Conservation (phyloP, 2,113 vertebrate genomes). For the Lophotis ruficrista region DNA sequence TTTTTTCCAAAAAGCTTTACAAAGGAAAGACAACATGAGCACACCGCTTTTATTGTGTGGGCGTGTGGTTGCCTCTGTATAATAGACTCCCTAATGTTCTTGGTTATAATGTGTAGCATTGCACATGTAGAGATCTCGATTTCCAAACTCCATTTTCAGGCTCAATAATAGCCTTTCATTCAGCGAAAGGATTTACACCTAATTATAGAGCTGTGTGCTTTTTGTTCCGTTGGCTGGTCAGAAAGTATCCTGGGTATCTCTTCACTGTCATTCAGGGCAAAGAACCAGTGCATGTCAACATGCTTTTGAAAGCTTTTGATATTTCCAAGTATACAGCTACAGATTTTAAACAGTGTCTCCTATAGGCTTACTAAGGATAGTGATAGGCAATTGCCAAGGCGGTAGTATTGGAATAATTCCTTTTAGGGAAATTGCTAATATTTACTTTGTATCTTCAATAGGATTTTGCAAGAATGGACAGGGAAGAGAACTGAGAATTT, state of each 20-base stretch:
- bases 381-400: background rate
- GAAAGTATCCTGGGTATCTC: background rate
- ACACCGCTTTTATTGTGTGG: background rate
- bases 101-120: conserved; percentile 1
- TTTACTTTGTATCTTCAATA: background rate
- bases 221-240: conserved; percentile 17
- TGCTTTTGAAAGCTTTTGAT: conserved; percentile 6
- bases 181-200: background rate
- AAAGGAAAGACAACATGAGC: conserved; percentile 52
- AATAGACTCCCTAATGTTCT: background rate
- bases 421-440: background rate
- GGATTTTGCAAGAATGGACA: background rate
- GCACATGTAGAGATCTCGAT: background rate
- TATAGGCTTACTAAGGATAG: background rate
- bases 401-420: background rate
- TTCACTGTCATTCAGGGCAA: background rate
- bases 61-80: background rate
- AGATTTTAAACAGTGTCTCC: background rate
- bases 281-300: background rate
- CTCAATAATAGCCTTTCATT: conserved; percentile 30
- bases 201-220: background rate
- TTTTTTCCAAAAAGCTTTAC: conserved; percentile 51
- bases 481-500: background rate
- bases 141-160: conserved; percentile 44
- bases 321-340: background rate